A percentile compares a stretch with the other conserved stretches of the same genome.
phyloP scores from a whole-genome alignment of 1,140 invertebrate genomes.

The Bombus consobrinus region DNA sequence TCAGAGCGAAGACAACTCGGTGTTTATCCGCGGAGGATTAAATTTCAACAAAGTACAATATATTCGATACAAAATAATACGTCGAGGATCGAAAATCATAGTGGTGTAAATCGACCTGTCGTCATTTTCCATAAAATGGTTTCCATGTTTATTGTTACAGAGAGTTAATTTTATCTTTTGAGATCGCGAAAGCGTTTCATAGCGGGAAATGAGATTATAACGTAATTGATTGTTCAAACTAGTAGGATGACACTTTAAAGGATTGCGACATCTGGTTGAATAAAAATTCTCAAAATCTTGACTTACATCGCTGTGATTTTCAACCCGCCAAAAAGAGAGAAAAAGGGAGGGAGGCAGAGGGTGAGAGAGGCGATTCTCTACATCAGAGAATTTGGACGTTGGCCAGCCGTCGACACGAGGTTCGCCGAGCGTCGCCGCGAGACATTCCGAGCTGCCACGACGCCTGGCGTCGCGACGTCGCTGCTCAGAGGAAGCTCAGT shows the following conservation, averaged over 20 bases:
- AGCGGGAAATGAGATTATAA: not conserved
- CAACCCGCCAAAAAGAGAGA: not conserved
- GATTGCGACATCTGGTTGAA: not conserved
- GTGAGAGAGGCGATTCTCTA: not conserved
- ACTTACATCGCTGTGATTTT: not conserved
- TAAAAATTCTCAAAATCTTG: not conserved
- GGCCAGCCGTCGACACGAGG: slow-evolving; percentile 44
- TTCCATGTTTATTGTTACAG: not conserved
- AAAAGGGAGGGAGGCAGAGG: not conserved
- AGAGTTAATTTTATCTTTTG: not conserved
- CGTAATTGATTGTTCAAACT: not conserved
- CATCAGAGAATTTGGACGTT: slow-evolving; percentile 39
- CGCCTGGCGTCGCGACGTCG: slow-evolving; percentile 59
- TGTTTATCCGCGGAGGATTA: no score
- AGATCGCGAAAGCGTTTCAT: not conserved
- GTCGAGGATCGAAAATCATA: not conserved
- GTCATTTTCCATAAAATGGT: not conserved
- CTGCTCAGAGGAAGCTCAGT: slow-evolving; percentile 54
- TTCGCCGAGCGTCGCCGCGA: slow-evolving; percentile 42
- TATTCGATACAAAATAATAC: not conserved
- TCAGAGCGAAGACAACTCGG: no score
- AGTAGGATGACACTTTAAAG: no score
- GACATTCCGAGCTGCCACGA: slow-evolving; percentile 54
- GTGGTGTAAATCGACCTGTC: not conserved
- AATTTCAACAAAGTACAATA: no score